Percentiles rank a stretch among this genome's conserved stretches.
Conservation (phyloP, 2,888 invertebrate genomes). For the Stenotaenia linearis region DNA sequence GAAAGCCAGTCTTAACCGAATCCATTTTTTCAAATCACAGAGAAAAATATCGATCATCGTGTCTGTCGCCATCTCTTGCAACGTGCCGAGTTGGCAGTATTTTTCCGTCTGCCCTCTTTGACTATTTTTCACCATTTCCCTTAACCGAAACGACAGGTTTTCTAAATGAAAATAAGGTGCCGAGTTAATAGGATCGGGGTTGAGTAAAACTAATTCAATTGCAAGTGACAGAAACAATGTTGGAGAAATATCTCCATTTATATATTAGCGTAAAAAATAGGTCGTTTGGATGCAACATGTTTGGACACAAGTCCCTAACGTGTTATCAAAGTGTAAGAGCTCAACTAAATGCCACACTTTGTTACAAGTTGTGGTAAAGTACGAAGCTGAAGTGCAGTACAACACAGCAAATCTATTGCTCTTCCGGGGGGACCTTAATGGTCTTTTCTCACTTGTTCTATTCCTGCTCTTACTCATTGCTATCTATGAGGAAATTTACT, state of each 20-base stretch:
- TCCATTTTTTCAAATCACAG: not conserved
- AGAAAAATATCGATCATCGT: slow-evolving; percentile 17
- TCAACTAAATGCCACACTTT: slow-evolving; percentile 2
- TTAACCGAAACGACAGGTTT: not conserved
- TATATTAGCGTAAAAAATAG: not conserved
- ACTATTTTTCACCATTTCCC: slow-evolving; percentile 12
- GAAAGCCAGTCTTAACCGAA: not conserved
- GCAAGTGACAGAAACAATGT: not conserved
- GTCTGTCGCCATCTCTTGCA: slow-evolving; percentile 10
- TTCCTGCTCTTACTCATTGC: slow-evolving; percentile 8
- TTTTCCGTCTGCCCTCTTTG: not conserved
- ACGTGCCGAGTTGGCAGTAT: slow-evolving; percentile 4
- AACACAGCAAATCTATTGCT: slow-evolving; percentile 10
- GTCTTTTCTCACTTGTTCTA: slow-evolving; percentile 20
- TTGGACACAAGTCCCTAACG: not conserved
- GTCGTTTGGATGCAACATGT: not conserved
- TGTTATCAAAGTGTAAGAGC: not conserved
- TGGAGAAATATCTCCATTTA: not conserved
- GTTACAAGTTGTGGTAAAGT: slow-evolving; percentile 12
- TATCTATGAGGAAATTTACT: slow-evolving; percentile 23
- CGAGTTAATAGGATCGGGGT: not conserved
- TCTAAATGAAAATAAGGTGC: slow-evolving; percentile 5
- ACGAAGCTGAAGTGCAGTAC: not conserved
- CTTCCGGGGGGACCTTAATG: slow-evolving; percentile 24
- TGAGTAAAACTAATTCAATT: not conserved